Evolutionary conservation across 2,113 vertebrate species (phyloP).

Genomic region (Saguinus midas): DNA sequence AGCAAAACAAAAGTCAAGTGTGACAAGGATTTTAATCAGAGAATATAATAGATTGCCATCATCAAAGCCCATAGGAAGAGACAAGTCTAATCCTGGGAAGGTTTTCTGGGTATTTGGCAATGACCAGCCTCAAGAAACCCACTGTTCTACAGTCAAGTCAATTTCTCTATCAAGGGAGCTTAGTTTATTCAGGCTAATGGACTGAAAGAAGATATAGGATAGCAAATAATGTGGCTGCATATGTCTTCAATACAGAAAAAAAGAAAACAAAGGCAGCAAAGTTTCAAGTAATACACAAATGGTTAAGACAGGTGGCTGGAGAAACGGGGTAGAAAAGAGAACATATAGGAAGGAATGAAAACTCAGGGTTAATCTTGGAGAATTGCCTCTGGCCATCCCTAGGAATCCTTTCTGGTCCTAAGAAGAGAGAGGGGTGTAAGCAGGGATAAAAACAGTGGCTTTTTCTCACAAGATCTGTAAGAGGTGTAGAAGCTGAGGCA

Average conservation of each 20-base stretch:
- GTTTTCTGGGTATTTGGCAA: conserved; percentile 49
- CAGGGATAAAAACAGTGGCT: not conserved
- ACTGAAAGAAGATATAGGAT: conserved; percentile 51
- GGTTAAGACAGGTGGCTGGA: not conserved
- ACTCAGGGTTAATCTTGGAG: not conserved
- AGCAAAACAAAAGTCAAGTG: conserved; percentile 71
- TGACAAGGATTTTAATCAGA: conserved; percentile 66
- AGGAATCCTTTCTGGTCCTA: not conserved
- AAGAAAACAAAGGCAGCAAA: not conserved
- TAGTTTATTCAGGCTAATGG: conserved; percentile 67
- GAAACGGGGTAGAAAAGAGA: not conserved
- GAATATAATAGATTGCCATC: conserved; percentile 59
- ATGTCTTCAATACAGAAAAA: not conserved
- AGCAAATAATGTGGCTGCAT: not conserved
- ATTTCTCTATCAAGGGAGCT: conserved; percentile 60
- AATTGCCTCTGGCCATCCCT: too few relatives aligned
- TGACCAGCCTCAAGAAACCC: conserved; percentile 48
- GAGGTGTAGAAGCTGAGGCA: not conserved
- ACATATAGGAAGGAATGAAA: not conserved
- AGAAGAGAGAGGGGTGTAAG: not conserved
- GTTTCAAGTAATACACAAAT: not conserved
- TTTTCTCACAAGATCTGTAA: not conserved
- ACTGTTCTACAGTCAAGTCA: conserved; percentile 30
- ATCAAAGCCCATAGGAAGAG: conserved; percentile 68
- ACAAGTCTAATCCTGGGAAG: conserved; percentile 68